Conservation (phyloP, 2,888 invertebrate species). For the Callimorpha dominula region DNA sequence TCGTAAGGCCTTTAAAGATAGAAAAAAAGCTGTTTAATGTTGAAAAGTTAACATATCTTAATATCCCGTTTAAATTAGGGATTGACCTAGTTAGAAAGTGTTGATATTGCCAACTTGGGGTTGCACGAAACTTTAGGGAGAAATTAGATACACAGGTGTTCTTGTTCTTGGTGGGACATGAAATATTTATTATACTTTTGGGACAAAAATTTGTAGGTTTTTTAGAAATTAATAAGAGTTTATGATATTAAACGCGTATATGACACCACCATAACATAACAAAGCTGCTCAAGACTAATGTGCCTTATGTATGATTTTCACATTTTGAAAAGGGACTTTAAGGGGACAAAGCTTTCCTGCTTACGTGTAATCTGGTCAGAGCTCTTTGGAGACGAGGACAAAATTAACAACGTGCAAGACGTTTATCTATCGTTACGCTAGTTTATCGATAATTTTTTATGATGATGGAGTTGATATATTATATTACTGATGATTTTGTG, state of each 20-base stretch:
- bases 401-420: neutral
- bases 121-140: neutral
- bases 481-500: no score
- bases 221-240: neutral
- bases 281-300: neutral
- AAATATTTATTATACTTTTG: neutral
- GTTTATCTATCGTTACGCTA: neutral
- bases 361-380: neutral
- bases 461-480: no score
- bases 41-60: neutral
- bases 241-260: neutral
- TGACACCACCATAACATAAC: neutral
- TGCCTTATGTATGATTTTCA: no score
- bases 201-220: neutral
- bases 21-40: neutral
- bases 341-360: no score
- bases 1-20: neutral
- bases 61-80: neutral
- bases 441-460: neutral
- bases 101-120: neutral
- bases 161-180: neutral
- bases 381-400: neutral
- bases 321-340: no score
- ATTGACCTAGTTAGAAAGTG: neutral
- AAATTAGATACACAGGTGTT: neutral